Conservation (phyloP, 92 coral and sea anemone species). For the Nematostella vectensis region DNA sequence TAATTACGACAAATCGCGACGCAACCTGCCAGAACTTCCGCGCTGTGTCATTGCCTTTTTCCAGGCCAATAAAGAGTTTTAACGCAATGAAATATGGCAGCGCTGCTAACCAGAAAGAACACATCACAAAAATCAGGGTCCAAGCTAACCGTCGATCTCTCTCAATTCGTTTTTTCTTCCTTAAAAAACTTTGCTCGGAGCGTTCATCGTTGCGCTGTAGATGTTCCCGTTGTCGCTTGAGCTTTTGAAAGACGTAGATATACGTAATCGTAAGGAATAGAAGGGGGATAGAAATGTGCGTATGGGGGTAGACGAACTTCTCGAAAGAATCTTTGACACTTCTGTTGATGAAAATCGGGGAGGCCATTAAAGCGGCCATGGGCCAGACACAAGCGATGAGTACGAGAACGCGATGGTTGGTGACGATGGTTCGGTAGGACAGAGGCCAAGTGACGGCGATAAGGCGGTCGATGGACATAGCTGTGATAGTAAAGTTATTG, state of each 20-base stretch:
- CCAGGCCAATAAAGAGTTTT: background rate
- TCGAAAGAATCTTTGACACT: background rate
- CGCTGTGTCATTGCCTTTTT: background rate
- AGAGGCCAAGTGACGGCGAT: background rate
- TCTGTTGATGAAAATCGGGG: background rate
- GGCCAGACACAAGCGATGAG: background rate
- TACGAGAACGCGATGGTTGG: background rate
- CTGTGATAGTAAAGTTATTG: constrained; percentile 1
- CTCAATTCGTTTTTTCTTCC: background rate
- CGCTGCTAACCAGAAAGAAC: background rate
- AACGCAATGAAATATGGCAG: background rate
- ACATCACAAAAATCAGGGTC: background rate
- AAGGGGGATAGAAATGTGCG: background rate
- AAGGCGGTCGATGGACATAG: constrained; percentile 1
- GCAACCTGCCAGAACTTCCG: background rate
- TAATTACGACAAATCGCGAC: background rate
- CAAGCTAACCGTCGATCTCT: background rate
- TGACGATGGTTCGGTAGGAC: background rate
- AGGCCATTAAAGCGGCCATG: background rate
- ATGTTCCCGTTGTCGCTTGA: background rate
- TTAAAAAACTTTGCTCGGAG: background rate
- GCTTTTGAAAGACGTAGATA: background rate
- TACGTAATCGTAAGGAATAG: background rate
- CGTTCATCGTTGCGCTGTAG: background rate
- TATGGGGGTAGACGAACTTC: background rate